phyloP scores from a whole-genome alignment of 1,140 invertebrate genomes.

The Zaprionus ghesquierei region DNA sequence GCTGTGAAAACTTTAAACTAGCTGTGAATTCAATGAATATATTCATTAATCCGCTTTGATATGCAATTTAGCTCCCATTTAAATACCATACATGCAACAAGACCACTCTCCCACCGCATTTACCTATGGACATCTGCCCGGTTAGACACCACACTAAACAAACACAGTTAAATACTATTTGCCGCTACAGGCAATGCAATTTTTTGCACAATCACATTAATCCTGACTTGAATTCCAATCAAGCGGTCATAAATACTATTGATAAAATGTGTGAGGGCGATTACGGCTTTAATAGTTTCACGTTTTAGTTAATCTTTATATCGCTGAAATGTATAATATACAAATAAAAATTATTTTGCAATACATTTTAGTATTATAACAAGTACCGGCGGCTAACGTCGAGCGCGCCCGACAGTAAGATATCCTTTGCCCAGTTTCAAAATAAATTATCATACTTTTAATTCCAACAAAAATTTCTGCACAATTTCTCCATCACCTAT shows the following conservation, averaged over 20 bases:
- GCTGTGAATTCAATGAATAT: constrained; percentile 75
- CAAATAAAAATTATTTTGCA: too few species aligned
- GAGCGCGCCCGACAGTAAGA: too few species aligned
- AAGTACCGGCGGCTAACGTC: too few species aligned
- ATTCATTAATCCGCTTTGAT: constrained; percentile 80
- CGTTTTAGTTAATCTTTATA: too few species aligned
- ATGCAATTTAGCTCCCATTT: constrained; percentile 58
- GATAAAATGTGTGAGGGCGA: background rate
- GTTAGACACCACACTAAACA: constrained; percentile 55
- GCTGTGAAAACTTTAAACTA: constrained; percentile 63
- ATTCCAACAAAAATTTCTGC: too few species aligned
- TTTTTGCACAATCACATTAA: background rate
- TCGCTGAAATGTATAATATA: too few species aligned
- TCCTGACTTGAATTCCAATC: background rate
- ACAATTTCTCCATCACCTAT: too few species aligned
- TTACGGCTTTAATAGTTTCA: background rate
- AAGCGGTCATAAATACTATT: background rate
- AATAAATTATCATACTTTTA: too few species aligned
- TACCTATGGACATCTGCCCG: background rate
- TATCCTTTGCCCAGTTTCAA: too few species aligned
- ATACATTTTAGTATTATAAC: too few species aligned
- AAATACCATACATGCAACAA: background rate
- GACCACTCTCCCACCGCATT: background rate
- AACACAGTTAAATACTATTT: constrained; percentile 68
- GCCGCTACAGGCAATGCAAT: constrained; percentile 9